phyloP scores from a whole-genome alignment of 2,113 vertebrate species.

The Fulica atra region DNA sequence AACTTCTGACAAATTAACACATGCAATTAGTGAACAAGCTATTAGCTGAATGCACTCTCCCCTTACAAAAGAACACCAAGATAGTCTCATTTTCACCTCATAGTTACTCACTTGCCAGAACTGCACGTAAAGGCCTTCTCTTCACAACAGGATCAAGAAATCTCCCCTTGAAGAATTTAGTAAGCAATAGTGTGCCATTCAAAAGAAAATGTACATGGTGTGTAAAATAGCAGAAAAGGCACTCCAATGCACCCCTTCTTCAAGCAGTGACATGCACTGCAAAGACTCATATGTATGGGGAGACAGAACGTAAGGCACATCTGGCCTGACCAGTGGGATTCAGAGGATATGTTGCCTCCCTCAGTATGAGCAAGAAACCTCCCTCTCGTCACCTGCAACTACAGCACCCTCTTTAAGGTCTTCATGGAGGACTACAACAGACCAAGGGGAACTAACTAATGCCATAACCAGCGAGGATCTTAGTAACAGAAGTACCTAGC shows the following conservation, averaged over 20 bases:
- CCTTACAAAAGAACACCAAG: neutral
- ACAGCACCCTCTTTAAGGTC: neutral
- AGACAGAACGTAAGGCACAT: neutral
- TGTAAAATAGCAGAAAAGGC: neutral
- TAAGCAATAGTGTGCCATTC: neutral
- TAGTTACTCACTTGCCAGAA: neutral
- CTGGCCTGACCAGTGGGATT: neutral
- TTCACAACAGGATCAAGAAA: neutral
- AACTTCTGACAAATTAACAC: conserved; percentile 6
- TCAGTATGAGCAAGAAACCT: neutral
- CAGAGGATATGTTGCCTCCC: neutral
- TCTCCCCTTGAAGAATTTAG: neutral
- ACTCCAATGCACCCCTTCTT: neutral
- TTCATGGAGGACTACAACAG: neutral
- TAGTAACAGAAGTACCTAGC: neutral
- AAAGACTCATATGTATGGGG: neutral
- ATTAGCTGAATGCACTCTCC: neutral
- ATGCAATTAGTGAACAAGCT: neutral
- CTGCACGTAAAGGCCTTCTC: neutral
- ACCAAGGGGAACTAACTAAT: neutral
- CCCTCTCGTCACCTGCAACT: neutral
- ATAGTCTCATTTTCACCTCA: neutral
- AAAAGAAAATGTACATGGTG: neutral
- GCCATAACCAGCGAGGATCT: neutral
- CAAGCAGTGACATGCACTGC: neutral